phyloP scores from a whole-genome alignment of 2,888 invertebrate genomes.

The Schizotus pectinicornis region DNA sequence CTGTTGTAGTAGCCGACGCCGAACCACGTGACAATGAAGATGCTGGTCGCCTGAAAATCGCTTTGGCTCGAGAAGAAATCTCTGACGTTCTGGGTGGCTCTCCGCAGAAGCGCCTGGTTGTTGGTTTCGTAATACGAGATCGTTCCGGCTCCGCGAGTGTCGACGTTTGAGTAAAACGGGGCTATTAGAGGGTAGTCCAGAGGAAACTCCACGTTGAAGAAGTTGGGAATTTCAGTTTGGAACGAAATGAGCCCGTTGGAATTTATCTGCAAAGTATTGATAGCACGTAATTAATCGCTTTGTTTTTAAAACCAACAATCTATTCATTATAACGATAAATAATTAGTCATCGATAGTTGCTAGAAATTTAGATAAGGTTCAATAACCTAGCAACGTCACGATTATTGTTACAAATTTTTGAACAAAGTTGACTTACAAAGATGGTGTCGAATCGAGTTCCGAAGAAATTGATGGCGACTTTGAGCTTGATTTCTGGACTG shows the following conservation, averaged over 20 bases:
- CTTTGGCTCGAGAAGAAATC: constrained; percentile 74
- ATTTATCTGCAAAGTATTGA: constrained; percentile 73
- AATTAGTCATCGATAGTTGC: neutral
- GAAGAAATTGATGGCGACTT: constrained; percentile 80
- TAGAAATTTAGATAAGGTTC: constrained; percentile 1
- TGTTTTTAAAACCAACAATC: neutral
- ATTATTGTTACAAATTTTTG: neutral
- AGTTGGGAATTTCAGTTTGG: constrained; percentile 83
- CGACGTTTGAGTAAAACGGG: constrained; percentile 90
- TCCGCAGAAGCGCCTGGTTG: constrained; percentile 65
- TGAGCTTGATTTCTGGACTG: constrained; percentile 69
- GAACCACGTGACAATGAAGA: constrained; percentile 91
- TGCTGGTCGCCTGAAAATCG: constrained; percentile 76
- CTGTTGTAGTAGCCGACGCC: constrained; percentile 80
- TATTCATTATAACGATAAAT: neutral
- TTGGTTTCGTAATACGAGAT: constrained; percentile 77
- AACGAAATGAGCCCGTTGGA: constrained; percentile 90
- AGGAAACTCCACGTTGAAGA: constrained; percentile 88
- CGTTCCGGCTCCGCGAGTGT: constrained; percentile 74
- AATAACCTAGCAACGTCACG: neutral
- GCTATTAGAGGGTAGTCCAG: constrained; percentile 89
- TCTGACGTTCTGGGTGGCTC: constrained; percentile 74
- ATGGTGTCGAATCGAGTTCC: constrained; percentile 76
- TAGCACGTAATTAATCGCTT: no score
- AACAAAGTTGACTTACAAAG: constrained; percentile 75